phyloP scores from a whole-genome alignment of 2,888 invertebrate genomes.

The Nezara viridula region DNA sequence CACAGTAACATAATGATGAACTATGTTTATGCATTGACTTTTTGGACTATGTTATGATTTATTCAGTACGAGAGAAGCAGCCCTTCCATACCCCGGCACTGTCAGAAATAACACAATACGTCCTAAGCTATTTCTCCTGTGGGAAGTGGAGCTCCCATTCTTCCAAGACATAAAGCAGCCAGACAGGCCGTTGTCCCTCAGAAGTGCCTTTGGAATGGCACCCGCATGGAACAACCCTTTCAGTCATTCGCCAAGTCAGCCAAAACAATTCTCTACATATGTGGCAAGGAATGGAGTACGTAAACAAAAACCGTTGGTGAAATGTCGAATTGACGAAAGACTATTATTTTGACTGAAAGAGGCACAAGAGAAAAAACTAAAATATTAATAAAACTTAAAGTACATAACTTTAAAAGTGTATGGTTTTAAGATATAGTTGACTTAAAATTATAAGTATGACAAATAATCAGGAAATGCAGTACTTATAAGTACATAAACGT shows the following conservation, averaged over 20 bases:
- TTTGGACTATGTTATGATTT: background rate
- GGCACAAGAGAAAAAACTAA: too few species aligned
- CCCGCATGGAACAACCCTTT: background rate
- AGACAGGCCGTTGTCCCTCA: constrained; percentile 39
- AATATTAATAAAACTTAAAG: too few species aligned
- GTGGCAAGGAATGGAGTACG: background rate
- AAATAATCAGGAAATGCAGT: too few species aligned
- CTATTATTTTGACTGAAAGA: too few species aligned
- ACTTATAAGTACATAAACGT: too few species aligned
- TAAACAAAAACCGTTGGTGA: background rate
- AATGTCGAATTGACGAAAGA: background rate
- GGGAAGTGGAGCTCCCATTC: constrained; percentile 30
- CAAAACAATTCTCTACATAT: background rate
- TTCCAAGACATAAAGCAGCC: background rate
- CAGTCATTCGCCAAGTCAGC: background rate
- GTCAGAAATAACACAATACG: constrained; percentile 6
- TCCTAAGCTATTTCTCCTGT: background rate
- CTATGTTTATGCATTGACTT: background rate
- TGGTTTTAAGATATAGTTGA: too few species aligned
- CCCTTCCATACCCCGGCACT: background rate
- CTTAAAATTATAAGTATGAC: too few species aligned
- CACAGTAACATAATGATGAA: background rate
- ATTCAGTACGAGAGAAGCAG: background rate
- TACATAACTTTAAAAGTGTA: too few species aligned
- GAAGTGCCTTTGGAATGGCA: constrained; percentile 7